These are phyloP conservation scores for Ianthella basta DNA, from an alignment of 37 sponge, comb jelly and placozoan species.

Conservation along the genomic window DNA sequence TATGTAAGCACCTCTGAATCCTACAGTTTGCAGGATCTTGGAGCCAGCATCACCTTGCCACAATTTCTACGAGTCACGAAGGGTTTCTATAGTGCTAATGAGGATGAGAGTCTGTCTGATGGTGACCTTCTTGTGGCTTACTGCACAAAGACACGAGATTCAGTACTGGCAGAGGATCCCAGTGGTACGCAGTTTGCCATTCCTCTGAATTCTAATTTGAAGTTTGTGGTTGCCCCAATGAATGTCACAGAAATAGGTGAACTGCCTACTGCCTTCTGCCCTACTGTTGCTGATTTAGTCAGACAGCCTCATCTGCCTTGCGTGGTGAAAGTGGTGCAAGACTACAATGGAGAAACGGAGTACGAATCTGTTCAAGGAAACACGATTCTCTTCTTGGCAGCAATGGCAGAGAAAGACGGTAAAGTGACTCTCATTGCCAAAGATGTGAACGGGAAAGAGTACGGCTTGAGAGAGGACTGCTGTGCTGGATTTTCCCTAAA, in stretches of 20 bases:
- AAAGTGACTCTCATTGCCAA: background rate
- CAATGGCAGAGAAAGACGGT: conserved; percentile 9
- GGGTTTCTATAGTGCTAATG: conserved; percentile 8
- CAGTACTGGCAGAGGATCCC: background rate
- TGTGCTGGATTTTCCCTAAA: background rate
- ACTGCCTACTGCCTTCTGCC: background rate
- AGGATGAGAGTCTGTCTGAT: conserved; percentile 29
- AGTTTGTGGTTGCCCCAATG: conserved; percentile 2
- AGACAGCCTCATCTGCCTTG: background rate
- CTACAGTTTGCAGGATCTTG: background rate
- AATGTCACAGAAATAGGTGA: background rate
- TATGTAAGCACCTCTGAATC: background rate
- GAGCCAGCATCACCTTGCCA: conserved; percentile 2
- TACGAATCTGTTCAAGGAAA: background rate
- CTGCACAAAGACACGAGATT: conserved; percentile 2
- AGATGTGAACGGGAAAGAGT: conserved; percentile 18
- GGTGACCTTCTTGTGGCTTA: conserved; percentile 30
- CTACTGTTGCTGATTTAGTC: conserved; percentile 1
- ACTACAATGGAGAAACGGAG: background rate
- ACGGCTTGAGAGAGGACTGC: conserved; percentile 29
- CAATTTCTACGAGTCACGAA: conserved; percentile 26
- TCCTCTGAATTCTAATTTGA: conserved; percentile 15
- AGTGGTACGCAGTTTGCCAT: conserved; percentile 17
- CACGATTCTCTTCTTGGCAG: background rate
- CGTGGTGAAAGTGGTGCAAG: background rate